phyloP scores from a whole-genome alignment of 2,797 vertebrate genomes.

The Tauraco hartlaubi region DNA sequence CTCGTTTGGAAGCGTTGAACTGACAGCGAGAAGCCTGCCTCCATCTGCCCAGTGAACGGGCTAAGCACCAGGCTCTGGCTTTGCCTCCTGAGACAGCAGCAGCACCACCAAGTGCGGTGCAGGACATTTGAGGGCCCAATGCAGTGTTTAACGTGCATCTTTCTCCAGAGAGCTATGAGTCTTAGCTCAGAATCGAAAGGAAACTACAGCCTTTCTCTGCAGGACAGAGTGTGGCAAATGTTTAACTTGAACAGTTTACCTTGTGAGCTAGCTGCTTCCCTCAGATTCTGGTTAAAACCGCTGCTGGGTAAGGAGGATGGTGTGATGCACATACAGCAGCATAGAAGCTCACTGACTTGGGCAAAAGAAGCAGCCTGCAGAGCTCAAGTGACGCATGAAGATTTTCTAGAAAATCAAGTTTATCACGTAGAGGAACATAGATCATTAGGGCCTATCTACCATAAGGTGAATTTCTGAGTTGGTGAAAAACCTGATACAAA shows the following conservation, averaged over 20 bases:
- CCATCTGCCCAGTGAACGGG: neutral
- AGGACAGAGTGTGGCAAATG: neutral
- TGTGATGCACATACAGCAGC: neutral
- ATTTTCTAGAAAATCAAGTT: neutral
- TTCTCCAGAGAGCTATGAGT: neutral
- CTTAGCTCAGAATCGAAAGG: neutral
- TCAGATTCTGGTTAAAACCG: neutral
- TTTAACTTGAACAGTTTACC: neutral
- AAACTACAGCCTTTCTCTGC: neutral
- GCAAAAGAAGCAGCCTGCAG: neutral
- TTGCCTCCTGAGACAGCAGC: neutral
- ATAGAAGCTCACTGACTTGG: neutral
- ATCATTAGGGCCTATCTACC: neutral
- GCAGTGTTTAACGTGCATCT: fast-evolving
- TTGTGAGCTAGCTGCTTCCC: neutral
- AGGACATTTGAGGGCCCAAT: neutral
- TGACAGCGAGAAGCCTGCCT: neutral
- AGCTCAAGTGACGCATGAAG: neutral
- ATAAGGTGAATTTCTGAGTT: neutral
- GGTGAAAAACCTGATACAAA: neutral
- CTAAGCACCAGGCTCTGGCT: neutral
- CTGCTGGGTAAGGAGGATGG: neutral
- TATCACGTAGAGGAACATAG: neutral
- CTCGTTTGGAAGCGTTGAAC: neutral
- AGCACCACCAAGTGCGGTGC: neutral